A percentile compares a stretch with the other conserved stretches of the same genome.
These are phyloP conservation scores for Notodonta ziczac DNA, from an alignment of 2,888 invertebrate species.

Conservation along the genomic window DNA sequence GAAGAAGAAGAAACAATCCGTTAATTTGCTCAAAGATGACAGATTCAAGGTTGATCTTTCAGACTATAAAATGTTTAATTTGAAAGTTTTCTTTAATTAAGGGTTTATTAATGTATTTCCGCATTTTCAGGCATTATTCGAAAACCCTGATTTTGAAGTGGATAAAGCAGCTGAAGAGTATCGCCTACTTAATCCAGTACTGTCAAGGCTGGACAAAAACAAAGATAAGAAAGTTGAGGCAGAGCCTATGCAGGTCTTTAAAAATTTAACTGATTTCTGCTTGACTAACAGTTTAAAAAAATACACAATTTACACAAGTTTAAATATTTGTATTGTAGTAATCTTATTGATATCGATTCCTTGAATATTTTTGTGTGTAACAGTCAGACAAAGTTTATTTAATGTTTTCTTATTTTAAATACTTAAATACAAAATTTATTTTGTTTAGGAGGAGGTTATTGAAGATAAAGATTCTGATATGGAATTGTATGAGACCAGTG, in stretches of 20 bases:
- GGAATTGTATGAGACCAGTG: constrained; percentile 74
- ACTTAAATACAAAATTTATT: not conserved
- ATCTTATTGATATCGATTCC: too few relatives aligned
- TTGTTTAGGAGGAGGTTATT: constrained; percentile 59
- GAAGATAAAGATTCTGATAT: constrained; percentile 80
- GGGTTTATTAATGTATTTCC: constrained; percentile 2
- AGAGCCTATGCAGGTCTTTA: constrained; percentile 77
- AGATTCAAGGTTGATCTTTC: constrained; percentile 88
- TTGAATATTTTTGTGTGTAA: too few relatives aligned
- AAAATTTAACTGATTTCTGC: not conserved
- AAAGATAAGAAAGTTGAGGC: constrained; percentile 85
- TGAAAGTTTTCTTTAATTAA: not conserved
- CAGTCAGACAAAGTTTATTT: too few relatives aligned
- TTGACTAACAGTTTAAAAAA: too few relatives aligned
- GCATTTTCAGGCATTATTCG: constrained; percentile 88
- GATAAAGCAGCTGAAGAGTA: constrained; percentile 95
- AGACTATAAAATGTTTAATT: not conserved
- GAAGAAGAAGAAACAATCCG: constrained; percentile 83
- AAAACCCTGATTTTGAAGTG: constrained; percentile 96
- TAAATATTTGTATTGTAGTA: too few relatives aligned
- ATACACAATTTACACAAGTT: too few relatives aligned
- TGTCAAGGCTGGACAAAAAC: constrained; percentile 91
- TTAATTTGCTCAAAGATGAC: constrained; percentile 91
- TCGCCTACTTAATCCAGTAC: constrained; percentile 93
- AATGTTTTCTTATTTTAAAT: not conserved